phyloP scores from a whole-genome alignment of 2,113 vertebrate genomes.

The Erythrolamprus reginae region DNA sequence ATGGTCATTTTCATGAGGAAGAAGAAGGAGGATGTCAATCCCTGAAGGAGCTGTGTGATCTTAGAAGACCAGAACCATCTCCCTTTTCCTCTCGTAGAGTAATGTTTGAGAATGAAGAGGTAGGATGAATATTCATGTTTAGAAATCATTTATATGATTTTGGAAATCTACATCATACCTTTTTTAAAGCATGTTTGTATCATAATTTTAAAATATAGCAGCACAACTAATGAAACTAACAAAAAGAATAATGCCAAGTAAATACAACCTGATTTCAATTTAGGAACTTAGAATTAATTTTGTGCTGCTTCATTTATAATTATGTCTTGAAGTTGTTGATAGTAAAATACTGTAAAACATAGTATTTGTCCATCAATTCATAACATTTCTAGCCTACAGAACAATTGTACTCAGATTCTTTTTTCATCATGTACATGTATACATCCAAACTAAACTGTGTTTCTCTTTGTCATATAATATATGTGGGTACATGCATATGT shows the following conservation, averaged over 20 bases:
- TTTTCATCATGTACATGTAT: too few species aligned
- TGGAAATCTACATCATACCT: neutral
- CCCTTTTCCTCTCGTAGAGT: slow-evolving; percentile 96
- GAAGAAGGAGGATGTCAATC: slow-evolving; percentile 93
- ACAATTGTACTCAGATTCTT: neutral
- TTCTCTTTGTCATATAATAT: too few species aligned
- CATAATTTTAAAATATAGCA: neutral
- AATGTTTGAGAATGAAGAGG: slow-evolving; percentile 99
- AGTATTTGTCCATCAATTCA: neutral
- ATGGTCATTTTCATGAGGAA: slow-evolving; percentile 87
- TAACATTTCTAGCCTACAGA: neutral
- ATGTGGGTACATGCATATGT: too few species aligned
- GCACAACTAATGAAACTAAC: neutral
- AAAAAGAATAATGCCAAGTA: neutral
- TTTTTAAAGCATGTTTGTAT: neutral
- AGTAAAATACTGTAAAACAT: neutral
- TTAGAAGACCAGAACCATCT: slow-evolving; percentile 90
- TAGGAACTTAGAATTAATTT: neutral
- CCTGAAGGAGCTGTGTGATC: slow-evolving; percentile 93
- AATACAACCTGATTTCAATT: neutral
- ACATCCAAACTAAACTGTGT: too few species aligned
- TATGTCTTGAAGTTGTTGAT: neutral
- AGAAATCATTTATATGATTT: neutral
- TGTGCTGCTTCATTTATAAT: neutral
- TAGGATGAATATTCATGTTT: slow-evolving; percentile 45